Percentiles rank a stretch among this genome's conserved stretches.
phyloP scores from a whole-genome alignment of 2,113 vertebrate genomes.

The Melanostigma gelatinosum region DNA sequence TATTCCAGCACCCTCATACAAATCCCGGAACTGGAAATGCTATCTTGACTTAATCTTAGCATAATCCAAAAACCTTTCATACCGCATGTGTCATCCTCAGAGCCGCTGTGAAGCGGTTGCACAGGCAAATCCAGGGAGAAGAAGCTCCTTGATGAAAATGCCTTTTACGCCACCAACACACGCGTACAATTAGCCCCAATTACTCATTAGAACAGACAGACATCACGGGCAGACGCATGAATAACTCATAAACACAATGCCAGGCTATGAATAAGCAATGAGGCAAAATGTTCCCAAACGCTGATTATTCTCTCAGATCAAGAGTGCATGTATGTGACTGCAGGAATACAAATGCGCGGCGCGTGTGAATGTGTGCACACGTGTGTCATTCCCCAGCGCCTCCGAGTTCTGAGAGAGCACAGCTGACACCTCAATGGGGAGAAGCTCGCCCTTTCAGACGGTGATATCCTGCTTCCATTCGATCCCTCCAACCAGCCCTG shows the following conservation, averaged over 20 bases:
- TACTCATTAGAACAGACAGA: constrained; percentile 72
- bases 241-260: constrained; percentile 71
- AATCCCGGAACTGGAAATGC: constrained; percentile 35
- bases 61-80: constrained; percentile 43
- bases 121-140: constrained; percentile 21
- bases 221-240: constrained; percentile 58
- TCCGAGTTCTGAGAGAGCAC: constrained; percentile 51
- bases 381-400: constrained; percentile 42
- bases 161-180: constrained; percentile 45
- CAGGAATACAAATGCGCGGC: constrained; percentile 43
- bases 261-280: constrained; percentile 73
- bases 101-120: background rate
- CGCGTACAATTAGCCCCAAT: constrained; percentile 67
- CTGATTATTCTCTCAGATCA: constrained; percentile 72
- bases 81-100: constrained; percentile 23
- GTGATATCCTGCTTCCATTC: constrained; percentile 53
- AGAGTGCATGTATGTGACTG: constrained; percentile 60
- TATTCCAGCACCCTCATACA: constrained; percentile 39
- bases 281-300: constrained; percentile 62
- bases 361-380: background rate
- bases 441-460: constrained; percentile 55
- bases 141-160: constrained; percentile 46
- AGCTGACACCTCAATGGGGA: constrained; percentile 65
- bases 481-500: constrained; percentile 22
- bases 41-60: constrained; percentile 48